Evolutionary conservation across 2,113 vertebrate species (phyloP).

Genomic region (Lophotis ruficrista): DNA sequence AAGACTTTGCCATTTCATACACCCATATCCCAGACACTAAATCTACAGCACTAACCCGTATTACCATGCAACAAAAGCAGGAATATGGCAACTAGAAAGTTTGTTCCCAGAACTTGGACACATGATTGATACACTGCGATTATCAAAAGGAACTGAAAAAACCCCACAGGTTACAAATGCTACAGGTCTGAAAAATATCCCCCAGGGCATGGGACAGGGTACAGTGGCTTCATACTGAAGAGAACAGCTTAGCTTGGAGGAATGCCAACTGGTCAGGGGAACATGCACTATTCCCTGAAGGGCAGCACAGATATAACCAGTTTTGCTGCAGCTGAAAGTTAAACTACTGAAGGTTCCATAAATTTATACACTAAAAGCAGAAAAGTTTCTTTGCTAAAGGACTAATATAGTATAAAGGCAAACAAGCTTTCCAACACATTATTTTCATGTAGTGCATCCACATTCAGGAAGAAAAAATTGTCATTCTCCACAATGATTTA

Average conservation of each 20-base stretch:
- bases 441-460: neutral
- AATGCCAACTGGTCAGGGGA: neutral
- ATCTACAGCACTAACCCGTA: neutral
- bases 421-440: neutral
- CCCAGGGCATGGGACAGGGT: neutral
- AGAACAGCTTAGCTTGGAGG: neutral
- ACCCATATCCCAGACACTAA: neutral
- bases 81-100: neutral
- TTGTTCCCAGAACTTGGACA: neutral
- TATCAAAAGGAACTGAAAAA: neutral
- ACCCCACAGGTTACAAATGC: accelerated
- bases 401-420: neutral
- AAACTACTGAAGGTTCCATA: neutral
- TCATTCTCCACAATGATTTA: neutral
- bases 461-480: neutral
- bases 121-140: accelerated
- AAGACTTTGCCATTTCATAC: neutral
- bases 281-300: neutral
- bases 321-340: neutral
- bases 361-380: neutral
- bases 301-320: neutral
- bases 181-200: neutral
- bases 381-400: neutral
- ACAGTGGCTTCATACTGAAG: neutral
- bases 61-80: accelerated